Evolutionary conservation across 2,888 invertebrate genomes (phyloP).

Genomic region (Hyles lineata): DNA sequence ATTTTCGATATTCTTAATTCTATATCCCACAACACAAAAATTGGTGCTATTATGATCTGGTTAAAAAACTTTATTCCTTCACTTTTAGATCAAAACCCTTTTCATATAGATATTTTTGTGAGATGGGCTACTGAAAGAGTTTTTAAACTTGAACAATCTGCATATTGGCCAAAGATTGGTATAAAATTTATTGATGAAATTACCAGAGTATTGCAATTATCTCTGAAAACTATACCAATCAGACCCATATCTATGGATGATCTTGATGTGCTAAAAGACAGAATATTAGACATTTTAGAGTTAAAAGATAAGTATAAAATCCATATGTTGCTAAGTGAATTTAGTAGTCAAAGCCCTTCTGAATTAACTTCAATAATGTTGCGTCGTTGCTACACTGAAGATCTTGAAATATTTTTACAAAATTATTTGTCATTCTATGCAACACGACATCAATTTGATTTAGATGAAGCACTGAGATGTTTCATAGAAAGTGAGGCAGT

Average conservation of each 20-base stretch:
- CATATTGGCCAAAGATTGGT: conserved; percentile 82
- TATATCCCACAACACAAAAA: conserved; percentile 73
- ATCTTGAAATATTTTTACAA: conserved; percentile 69
- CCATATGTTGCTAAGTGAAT: conserved; percentile 74
- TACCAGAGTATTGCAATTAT: conserved; percentile 64
- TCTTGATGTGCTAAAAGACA: conserved; percentile 70
- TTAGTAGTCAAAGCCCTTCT: conserved; percentile 70
- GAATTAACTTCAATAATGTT: conserved; percentile 80
- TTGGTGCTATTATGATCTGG: conserved; percentile 76
- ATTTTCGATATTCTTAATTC: conserved; percentile 68
- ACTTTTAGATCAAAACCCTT: conserved; percentile 74
- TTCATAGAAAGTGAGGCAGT: conserved; percentile 76
- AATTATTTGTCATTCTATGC: conserved; percentile 75
- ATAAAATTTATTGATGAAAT: conserved; percentile 76
- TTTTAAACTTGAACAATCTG: conserved; percentile 73
- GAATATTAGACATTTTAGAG: conserved; percentile 71
- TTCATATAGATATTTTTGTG: conserved; percentile 75
- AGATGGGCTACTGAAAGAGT: conserved; percentile 79
- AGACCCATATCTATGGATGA: conserved; percentile 77
- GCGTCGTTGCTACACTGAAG: conserved; percentile 80
- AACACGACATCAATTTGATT: conserved; percentile 70
- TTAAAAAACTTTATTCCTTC: conserved; percentile 74
- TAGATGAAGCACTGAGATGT: conserved; percentile 72
- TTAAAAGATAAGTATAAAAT: conserved; percentile 78
- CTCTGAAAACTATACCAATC: conserved; percentile 68